Evolutionary conservation across 2,888 invertebrate species (phyloP).

Genomic region (Melanotus villosus): DNA sequence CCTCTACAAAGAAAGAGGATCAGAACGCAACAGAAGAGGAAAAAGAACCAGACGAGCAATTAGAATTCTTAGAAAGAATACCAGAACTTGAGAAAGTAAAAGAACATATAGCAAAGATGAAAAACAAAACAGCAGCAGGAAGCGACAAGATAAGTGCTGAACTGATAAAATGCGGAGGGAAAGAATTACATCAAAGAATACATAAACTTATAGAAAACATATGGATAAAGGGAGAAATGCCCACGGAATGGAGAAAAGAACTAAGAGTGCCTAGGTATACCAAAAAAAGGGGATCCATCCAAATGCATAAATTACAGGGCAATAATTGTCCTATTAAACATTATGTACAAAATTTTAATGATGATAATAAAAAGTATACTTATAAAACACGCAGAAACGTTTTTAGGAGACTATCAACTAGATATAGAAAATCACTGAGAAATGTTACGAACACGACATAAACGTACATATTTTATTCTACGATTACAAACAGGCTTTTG

Average conservation of each 20-base stretch:
- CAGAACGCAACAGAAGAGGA: no score
- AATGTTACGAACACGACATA: neutral
- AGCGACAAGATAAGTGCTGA: no score
- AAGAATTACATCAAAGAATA: neutral
- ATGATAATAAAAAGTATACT: neutral
- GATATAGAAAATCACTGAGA: neutral
- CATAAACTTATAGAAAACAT: neutral
- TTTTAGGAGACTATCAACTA: constrained; percentile 2
- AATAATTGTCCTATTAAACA: neutral
- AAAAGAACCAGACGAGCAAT: no score
- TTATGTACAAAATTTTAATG: neutral
- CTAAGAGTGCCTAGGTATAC: neutral
- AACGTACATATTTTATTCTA: neutral
- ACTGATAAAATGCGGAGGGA: no score
- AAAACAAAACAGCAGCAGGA: no score
- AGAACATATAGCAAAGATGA: no score
- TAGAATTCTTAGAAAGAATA: no score
- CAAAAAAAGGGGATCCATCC: neutral
- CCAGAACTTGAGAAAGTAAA: no score
- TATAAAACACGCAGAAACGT: neutral
- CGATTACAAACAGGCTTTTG: neutral
- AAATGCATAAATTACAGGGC: neutral
- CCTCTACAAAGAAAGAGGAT: no score
- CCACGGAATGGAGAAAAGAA: neutral
- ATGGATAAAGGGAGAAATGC: neutral